Base-by-base conservation (phyloP, 2,113 vertebrate genomes). In the Gnathonemus echidnorhynchus region DNA sequence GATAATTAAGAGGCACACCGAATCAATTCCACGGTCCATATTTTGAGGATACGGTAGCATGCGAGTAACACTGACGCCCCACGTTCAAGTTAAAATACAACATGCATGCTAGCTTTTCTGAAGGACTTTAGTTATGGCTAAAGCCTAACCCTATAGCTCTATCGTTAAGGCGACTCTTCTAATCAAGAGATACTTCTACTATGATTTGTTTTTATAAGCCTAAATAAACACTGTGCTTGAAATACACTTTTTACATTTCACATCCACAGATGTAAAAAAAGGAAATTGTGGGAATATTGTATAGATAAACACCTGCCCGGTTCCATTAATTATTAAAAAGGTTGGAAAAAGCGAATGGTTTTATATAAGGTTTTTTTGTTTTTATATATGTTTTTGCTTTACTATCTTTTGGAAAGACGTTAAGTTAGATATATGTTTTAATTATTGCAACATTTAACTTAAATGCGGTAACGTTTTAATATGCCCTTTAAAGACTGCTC, bases 311-410 rank as follows among this genome's bases (percentile, higher is more conserved):
- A 46, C 19, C 50, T 89, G 31, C 46, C 21, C 50, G 52, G 49
- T 48, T 85, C 31, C 17, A 50, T 80, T 83, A 89, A 89, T 80
- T 35, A 49, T 80, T 83, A 89, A 83, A 85, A 48, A 46, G 10
- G 83, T 17, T 21, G 77, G 35, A 1, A 17, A 21, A 45, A 45
- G 27, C 42, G 42, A 86, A 50, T 49, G 46, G 46, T 50, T 27
- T 49, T 9, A 86, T 31, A 86, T 86, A 86, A 27, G 45, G 9
- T 86, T 46, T 66, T 87, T 53, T 53, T 42, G 7, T 42, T 17
- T 48, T 46, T 86, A n/a, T 17, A 86, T 86, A 49, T 11, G 11
- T 35, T 89, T 89, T 80, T 27, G 56, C 27, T 24, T 88, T 70
- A 45, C 46, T 46, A 49, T 7, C 1, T 39, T 5, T 27, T 42